Percentiles rank a stretch among this genome's conserved stretches.
phyloP scores from a whole-genome alignment of 2,888 invertebrate genomes.

The Pterobdella sp. region DNA sequence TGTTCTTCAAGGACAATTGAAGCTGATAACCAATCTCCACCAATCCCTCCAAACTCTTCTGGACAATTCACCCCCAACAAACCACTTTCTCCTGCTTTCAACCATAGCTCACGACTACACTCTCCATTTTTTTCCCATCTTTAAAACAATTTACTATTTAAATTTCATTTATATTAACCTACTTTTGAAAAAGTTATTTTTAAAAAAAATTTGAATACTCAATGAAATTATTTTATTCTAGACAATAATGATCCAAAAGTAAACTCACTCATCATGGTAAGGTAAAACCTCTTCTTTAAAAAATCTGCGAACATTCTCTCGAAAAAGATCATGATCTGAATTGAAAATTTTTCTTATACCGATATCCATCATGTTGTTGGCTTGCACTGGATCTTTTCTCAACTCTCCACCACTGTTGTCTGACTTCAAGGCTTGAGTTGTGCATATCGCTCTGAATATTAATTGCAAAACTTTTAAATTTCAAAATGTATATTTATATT shows the following conservation, averaged over 20 bases:
- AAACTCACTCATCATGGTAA: constrained; percentile 40
- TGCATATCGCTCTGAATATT: no score
- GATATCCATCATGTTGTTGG: constrained; percentile 48
- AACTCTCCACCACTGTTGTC: neutral
- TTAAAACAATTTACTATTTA: constrained; percentile 33
- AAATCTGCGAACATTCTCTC: constrained; percentile 49
- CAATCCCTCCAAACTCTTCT: constrained; percentile 51
- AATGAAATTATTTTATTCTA: neutral
- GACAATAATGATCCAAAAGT: neutral
- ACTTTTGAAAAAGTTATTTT: neutral
- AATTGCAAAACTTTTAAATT: no score
- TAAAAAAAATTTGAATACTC: neutral
- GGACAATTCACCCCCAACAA: constrained; percentile 50
- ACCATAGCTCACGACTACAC: constrained; percentile 46
- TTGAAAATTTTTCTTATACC: constrained; percentile 50
- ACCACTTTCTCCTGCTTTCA: constrained; percentile 50
- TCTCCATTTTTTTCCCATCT: constrained; percentile 36
- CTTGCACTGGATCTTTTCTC: constrained; percentile 44
- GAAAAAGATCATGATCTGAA: constrained; percentile 52
- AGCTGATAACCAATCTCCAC: constrained; percentile 50
- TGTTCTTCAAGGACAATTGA: constrained; percentile 52
- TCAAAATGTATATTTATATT: no score
- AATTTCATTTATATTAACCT: neutral
- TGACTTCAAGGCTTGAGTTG: neutral
- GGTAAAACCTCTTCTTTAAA: constrained; percentile 51